A percentile compares a stretch with the other conserved stretches of the same genome.
Evolutionary conservation across 1,140 invertebrate genomes (phyloP).

Genomic region (Helicoverpa armigera): DNA sequence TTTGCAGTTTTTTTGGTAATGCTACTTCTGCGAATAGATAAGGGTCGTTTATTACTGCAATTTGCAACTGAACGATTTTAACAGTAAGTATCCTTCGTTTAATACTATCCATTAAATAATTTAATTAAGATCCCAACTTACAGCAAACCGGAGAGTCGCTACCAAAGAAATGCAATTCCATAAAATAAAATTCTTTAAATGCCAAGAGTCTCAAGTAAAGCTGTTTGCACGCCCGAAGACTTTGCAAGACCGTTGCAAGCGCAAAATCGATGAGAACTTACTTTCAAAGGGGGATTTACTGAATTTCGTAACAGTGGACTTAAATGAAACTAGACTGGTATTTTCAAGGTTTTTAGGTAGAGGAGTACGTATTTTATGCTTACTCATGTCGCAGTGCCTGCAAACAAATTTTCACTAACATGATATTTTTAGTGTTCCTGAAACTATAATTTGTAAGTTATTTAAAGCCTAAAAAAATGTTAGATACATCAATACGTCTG

Average conservation of each 20-base stretch:
- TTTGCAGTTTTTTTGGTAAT: too few relatives aligned
- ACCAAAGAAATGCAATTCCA: conserved; percentile 21
- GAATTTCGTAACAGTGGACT: background rate
- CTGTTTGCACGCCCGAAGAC: background rate
- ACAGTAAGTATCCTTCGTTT: background rate
- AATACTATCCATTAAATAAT: background rate
- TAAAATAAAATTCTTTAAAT: conserved; percentile 24
- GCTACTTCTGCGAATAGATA: too few relatives aligned
- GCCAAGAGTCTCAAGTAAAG: conserved; percentile 19
- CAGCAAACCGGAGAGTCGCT: background rate
- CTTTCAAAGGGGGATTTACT: background rate
- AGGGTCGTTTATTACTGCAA: too few relatives aligned
- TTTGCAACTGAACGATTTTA: too few relatives aligned
- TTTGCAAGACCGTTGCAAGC: background rate
- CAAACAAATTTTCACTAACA: too few relatives aligned
- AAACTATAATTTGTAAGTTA: too few relatives aligned
- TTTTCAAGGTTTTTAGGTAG: background rate
- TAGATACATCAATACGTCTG: too few relatives aligned
- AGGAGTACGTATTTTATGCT: background rate
- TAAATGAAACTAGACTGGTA: background rate
- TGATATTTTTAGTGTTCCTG: too few relatives aligned
- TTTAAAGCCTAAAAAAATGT: too few relatives aligned
- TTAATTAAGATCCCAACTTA: conserved; percentile 15
- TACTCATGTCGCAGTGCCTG: too few relatives aligned
- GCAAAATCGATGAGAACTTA: background rate